A percentile compares a stretch with the other conserved stretches of the same genome.
These are phyloP conservation scores for Trogon melanurus DNA, from an alignment of 2,113 vertebrate species.

Conservation along the genomic window DNA sequence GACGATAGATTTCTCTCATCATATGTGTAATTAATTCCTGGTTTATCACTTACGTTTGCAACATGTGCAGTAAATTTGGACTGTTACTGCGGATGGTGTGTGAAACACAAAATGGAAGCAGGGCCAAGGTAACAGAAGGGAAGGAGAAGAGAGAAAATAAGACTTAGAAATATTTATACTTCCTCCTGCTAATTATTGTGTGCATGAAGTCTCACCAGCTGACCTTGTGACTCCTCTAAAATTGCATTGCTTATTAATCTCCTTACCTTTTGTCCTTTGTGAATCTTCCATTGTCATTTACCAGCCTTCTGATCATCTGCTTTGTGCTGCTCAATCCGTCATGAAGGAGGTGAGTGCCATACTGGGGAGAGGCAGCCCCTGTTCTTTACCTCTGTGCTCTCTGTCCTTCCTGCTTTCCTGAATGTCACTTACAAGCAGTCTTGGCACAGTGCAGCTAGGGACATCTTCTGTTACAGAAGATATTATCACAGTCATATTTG, in stretches of 20 bases:
- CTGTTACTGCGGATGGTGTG: neutral
- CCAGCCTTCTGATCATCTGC: neutral
- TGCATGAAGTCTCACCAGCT: neutral
- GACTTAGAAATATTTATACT: neutral
- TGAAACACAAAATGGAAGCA: neutral
- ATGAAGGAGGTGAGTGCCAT: neutral
- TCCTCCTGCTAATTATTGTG: neutral
- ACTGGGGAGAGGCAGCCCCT: neutral
- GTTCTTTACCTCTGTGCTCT: neutral
- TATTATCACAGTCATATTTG: neutral
- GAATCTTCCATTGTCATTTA: conserved; percentile 16
- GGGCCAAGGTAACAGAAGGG: neutral
- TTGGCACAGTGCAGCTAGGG: neutral
- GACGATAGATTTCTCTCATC: neutral
- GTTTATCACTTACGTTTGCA: neutral
- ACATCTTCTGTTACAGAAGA: neutral
- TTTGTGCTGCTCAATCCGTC: neutral
- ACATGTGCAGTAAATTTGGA: neutral
- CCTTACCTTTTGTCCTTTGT: conserved; percentile 17
- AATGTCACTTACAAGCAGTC: neutral
- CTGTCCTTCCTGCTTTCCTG: neutral
- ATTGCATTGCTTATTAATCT: conserved; percentile 43
- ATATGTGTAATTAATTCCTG: neutral
- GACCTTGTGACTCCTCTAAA: conserved; percentile 13
- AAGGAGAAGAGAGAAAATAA: neutral